Base-by-base conservation (phyloP, 1,140 invertebrate species). In the Drosophila repletoides region DNA sequence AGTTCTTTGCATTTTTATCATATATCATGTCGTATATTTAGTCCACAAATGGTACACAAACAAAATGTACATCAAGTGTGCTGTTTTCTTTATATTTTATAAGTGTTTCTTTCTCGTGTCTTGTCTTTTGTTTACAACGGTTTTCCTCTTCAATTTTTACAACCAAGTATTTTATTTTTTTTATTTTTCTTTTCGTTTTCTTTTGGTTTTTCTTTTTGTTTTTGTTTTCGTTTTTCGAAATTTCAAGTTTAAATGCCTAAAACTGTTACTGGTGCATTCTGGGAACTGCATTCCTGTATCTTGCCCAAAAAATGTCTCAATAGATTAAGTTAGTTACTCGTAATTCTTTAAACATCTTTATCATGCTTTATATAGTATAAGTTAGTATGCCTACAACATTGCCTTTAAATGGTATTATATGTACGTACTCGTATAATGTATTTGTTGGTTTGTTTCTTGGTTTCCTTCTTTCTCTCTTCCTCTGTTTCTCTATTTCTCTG, bases 21-120 rank as follows among this genome's bases (percentile, higher is more conserved):
- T 84, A 83, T 70, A 38, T 79, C 70, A 63, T 74, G 79, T 79
- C 79, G 71, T 83, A 58, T 83, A 81, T 81, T 81, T 76, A 17
- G 52, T 34, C 38, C 64, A 68, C 58, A 61, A 55, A 49, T 59
- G 22, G 28, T 51, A 61, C 58, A 52, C 24, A 24, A 51, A 61
- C 75, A 55, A 72, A n/a, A 60, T 79, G 33, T 81, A 76, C 76
- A 80, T 81, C 53, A 81, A 76, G 46, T 73, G 69, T 84, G 73
- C 70, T 76, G 53, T 21, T 19, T 19, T 55, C 22, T 21, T 34
- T 41, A 3, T 41, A 3, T 64, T 33, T 15, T 21, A 58, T 51
- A 43, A 46, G 19, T 48, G 26, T 55, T 38, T 58, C 5, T 58
- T 2, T 49, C 7, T 63, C 43, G 40, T 77, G 70, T 72, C 65